Evolutionary conservation across 2,113 vertebrate species (phyloP).

Genomic region (Silurus glanis): DNA sequence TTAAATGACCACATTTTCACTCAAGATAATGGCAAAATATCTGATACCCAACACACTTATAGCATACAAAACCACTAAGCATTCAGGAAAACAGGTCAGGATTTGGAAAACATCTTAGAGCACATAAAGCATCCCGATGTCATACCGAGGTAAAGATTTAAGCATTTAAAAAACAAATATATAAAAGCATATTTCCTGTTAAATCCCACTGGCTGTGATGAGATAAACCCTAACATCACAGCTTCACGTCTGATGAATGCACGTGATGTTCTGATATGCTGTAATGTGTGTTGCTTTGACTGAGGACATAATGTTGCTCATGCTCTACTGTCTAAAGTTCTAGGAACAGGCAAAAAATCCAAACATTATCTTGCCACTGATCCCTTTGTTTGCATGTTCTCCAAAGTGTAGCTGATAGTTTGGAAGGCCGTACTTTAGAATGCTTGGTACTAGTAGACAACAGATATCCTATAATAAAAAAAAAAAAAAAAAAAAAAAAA

Average conservation of each 20-base stretch:
- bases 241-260: background rate
- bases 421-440: background rate
- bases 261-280: background rate
- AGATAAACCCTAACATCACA: background rate
- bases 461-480: background rate
- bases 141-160: background rate
- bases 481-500: no score
- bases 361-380: background rate
- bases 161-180: background rate
- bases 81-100: background rate
- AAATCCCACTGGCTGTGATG: background rate
- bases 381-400: background rate
- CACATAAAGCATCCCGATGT: background rate
- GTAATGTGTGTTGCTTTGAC: background rate
- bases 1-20: background rate
- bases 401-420: background rate
- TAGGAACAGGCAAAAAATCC: background rate
- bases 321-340: background rate
- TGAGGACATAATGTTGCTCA: background rate
- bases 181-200: constrained; percentile 8
- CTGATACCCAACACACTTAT: background rate
- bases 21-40: background rate
- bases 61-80: background rate
- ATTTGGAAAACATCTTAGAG: background rate
- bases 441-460: background rate